These are phyloP conservation scores for Phylloscopus collybita DNA, from an alignment of 2,797 vertebrate genomes.

Conservation along the genomic window DNA sequence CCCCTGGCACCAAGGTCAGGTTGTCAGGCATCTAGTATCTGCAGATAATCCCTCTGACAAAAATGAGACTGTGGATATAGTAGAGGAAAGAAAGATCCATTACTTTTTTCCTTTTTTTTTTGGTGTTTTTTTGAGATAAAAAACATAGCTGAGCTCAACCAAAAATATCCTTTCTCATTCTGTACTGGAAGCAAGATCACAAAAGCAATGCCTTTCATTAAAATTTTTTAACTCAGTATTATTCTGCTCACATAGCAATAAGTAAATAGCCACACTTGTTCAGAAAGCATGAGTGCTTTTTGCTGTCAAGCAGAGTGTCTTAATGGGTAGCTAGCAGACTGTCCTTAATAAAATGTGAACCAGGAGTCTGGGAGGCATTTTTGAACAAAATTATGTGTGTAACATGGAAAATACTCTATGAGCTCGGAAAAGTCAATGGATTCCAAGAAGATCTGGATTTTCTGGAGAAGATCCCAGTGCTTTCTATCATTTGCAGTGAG, in stretches of 20 bases:
- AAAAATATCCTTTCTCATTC: not conserved
- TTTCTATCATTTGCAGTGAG: not conserved
- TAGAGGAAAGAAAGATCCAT: not conserved
- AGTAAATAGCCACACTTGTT: slow-evolving; percentile 14
- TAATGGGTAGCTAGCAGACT: not conserved
- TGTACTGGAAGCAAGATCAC: not conserved
- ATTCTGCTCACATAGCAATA: not conserved
- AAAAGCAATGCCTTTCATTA: not conserved
- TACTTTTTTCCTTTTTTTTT: not conserved
- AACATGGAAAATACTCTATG: not conserved
- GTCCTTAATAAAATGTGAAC: not conserved
- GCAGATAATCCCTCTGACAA: not conserved
- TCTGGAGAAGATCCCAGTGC: not conserved
- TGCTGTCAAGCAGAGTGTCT: not conserved
- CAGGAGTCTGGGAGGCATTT: not conserved
- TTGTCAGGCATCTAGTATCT: not conserved
- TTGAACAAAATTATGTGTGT: not conserved
- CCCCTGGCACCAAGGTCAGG: not conserved
- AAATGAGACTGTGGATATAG: not conserved
- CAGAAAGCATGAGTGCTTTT: not conserved
- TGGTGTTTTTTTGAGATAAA: not conserved
- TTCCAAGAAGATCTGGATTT: slow-evolving; percentile 10
- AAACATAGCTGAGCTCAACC: not conserved
- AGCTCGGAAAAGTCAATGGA: not conserved
- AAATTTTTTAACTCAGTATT: not conserved